These are phyloP conservation scores for Gryllus longicercus DNA, from an alignment of 2,888 invertebrate genomes.

Conservation along the genomic window DNA sequence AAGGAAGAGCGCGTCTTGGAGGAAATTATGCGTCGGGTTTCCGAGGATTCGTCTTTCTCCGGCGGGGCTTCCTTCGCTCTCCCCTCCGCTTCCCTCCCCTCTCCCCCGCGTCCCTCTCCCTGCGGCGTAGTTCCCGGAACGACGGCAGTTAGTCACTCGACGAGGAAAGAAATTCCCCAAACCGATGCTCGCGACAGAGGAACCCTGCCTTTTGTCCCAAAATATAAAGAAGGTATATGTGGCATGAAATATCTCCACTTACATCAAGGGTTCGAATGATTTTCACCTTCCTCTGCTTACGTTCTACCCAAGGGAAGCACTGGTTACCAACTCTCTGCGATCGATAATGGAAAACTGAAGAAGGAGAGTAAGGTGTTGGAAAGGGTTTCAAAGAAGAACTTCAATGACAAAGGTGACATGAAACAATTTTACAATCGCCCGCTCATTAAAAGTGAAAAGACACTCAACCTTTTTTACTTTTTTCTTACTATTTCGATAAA, in stretches of 20 bases:
- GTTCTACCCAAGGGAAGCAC: too few relatives aligned
- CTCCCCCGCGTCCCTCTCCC: neutral
- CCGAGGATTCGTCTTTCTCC: slow-evolving; percentile 1
- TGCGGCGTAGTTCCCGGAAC: neutral
- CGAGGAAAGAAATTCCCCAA: slow-evolving; percentile 17
- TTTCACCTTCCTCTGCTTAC: neutral
- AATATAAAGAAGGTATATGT: neutral
- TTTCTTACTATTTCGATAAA: too few relatives aligned
- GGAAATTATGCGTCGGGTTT: slow-evolving; percentile 17
- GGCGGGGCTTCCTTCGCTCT: neutral
- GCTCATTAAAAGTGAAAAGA: too few relatives aligned
- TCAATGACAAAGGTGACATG: too few relatives aligned
- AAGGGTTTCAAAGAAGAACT: too few relatives aligned
- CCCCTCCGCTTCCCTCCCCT: neutral
- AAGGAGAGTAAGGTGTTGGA: too few relatives aligned
- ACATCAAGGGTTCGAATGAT: neutral
- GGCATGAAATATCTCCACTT: neutral
- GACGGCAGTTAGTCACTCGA: slow-evolving; percentile 11
- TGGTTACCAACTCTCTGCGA: too few relatives aligned
- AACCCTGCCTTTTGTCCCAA: neutral
- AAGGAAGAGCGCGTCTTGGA: slow-evolving; percentile 10
- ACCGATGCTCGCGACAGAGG: neutral
- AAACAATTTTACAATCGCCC: neutral
- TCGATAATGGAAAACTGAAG: too few relatives aligned
- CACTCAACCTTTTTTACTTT: too few relatives aligned